Percentiles rank a stretch among this genome's conserved stretches.
phyloP scores from a whole-genome alignment of 2,888 invertebrate genomes.

The Lasiommata megera region DNA sequence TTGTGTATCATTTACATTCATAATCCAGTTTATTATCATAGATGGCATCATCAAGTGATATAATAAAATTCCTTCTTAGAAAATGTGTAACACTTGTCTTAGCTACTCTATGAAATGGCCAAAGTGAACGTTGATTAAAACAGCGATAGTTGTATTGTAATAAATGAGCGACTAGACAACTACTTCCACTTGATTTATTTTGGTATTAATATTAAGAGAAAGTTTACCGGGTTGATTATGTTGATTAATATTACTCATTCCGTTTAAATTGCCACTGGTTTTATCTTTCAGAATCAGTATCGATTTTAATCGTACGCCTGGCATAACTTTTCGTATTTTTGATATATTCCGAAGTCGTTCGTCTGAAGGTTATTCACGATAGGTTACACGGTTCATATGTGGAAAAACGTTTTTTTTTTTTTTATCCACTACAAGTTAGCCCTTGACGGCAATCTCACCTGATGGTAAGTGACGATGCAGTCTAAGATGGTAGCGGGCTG shows the following conservation, averaged over 20 bases:
- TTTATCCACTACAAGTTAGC: too few species aligned
- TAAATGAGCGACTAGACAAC: conserved; percentile 20
- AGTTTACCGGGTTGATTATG: conserved; percentile 10
- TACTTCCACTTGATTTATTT: conserved; percentile 16
- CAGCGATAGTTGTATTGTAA: conserved; percentile 20
- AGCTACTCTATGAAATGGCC: conserved; percentile 14
- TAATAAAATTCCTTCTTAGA: conserved; percentile 32
- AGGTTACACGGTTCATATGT: background rate
- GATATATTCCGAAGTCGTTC: background rate
- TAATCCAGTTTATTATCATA: conserved; percentile 30
- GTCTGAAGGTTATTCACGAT: background rate
- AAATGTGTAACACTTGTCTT: conserved; percentile 22
- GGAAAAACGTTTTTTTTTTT: too few species aligned
- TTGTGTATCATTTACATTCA: conserved; percentile 28
- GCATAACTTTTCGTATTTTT: background rate
- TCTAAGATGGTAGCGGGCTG: too few species aligned
- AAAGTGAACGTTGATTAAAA: conserved; percentile 23
- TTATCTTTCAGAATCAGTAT: conserved; percentile 11
- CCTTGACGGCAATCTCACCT: too few species aligned
- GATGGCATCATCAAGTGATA: conserved; percentile 32
- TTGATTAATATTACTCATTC: conserved; percentile 16
- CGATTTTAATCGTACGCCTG: background rate
- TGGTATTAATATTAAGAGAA: conserved; percentile 18
- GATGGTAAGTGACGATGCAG: too few species aligned
- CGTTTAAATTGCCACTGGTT: conserved; percentile 16